Conservation (phyloP, 2,797 vertebrate genomes). For the Perodicticus potto region DNA sequence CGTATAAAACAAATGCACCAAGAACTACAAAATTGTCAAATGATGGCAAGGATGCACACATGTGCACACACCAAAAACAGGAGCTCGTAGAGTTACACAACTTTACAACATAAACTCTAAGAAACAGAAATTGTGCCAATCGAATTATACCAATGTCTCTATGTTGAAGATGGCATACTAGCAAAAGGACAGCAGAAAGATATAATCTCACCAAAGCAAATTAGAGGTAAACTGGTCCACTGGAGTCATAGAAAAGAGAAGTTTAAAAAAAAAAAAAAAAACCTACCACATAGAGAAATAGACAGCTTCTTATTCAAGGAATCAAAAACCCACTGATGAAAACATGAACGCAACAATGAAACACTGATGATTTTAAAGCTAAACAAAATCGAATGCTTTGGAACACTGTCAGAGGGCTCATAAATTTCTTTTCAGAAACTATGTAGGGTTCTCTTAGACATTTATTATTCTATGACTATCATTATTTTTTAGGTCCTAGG, state of each 20-base stretch:
- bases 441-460: conserved; percentile 65
- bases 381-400: conserved; percentile 79
- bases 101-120: conserved; percentile 81
- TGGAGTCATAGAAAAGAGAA: conserved; percentile 63
- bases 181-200: conserved; percentile 82
- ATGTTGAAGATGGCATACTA: conserved; percentile 77
- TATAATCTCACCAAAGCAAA: conserved; percentile 78
- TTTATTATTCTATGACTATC: conserved; percentile 9
- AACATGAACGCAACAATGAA: conserved; percentile 74
- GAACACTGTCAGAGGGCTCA: conserved; percentile 70
- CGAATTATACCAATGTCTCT: conserved; percentile 80
- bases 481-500: neutral
- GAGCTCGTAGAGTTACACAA: conserved; percentile 73
- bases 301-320: neutral
- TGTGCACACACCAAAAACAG: conserved; percentile 61
- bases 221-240: conserved; percentile 72
- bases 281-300: conserved; percentile 49
- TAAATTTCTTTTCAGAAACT: conserved; percentile 76
- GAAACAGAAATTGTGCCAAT: conserved; percentile 79
- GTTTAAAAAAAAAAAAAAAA: neutral
- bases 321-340: conserved; percentile 30
- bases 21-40: conserved; percentile 71
- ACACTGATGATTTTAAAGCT: conserved; percentile 77
- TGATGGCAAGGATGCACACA: conserved; percentile 54
- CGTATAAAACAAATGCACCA: conserved; percentile 69